Evolutionary conservation across 2,113 vertebrate species (phyloP), one percentile per base, ranked within the genome.

Genomic region (Cricetomys ansorgei): DNA sequence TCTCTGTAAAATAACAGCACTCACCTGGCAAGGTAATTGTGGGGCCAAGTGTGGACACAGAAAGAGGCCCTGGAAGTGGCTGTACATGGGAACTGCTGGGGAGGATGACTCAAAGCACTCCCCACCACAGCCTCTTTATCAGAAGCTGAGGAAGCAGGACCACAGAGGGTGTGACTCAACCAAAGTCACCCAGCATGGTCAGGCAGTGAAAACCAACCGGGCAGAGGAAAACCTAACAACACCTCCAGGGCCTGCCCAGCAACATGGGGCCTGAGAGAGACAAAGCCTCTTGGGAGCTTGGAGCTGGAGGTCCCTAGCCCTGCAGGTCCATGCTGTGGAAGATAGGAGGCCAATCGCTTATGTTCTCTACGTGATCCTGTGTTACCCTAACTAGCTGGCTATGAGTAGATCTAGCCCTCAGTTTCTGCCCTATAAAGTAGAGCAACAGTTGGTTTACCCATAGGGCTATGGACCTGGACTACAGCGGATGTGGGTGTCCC

Each of bases 171-270:
- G 0, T 8, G 86, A 43, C 67, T 50, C 27, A 43, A 48, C 29
- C 53, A 57, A 29, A 29, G 45, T 79, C 75, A 80, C 77, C 50
- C 64, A 59, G 92, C 45, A n/a, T 85, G 76, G 65, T 72, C 59
- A 25, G 55, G 17, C 7, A 1, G 25, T 10, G 53, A 19, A 85
- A n/a, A 34, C 27, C 12, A 0, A 2, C 0, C 2, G 10, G 37
- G n/a, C 27, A n/a, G 73, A 25, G 65, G 7, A 40, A 81, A 81
- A 17, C 34, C 29, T 64, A 7, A n/a, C 31, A 7, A 8, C 0
- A 10, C 19, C 34, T 50, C 34, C 0, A 4, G 1, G 2, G 43
- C 7, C 16, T 48, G 48, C 45, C 27, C 45, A 45, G 64, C 29
- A 19, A 16, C 3, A n/a, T 6, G 4, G 16, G 19, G 2, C 12